Evolutionary conservation across 2,797 vertebrate species (phyloP).

Genomic region (Poecile montanus): DNA sequence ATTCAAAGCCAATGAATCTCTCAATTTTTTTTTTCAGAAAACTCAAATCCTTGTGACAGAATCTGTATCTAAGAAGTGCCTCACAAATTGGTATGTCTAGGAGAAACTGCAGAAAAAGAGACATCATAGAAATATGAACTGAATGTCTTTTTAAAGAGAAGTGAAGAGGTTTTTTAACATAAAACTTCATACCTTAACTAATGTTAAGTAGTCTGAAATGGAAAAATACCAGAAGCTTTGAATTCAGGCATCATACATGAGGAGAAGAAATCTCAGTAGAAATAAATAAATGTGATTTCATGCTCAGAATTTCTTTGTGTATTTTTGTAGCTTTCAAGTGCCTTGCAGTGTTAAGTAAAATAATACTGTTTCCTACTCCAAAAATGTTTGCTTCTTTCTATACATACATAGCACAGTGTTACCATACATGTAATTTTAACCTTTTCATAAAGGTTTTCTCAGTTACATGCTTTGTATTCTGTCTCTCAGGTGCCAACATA

Average conservation of each 20-base stretch:
- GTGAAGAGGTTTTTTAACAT: not conserved
- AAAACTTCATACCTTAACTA: not conserved
- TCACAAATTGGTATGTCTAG: not conserved
- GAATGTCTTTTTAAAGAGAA: not conserved
- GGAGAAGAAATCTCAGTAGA: not conserved
- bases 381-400: not conserved
- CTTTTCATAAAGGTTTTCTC: slow-evolving; percentile 5
- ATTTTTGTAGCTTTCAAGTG: not conserved
- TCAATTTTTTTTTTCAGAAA: not conserved
- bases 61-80: not conserved
- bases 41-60: not conserved
- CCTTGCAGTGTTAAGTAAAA: not conserved
- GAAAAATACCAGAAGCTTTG: not conserved
- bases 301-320: not conserved
- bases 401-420: not conserved
- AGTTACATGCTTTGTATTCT: not conserved
- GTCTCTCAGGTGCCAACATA: not conserved
- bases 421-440: not conserved
- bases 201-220: not conserved
- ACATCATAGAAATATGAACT: not conserved
- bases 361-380: not conserved
- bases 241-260: not conserved
- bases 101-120: not conserved
- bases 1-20: slow-evolving; percentile 35
- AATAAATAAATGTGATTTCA: not conserved